Conservation (phyloP, 2,888 invertebrate genomes). For the Sphinx pinastri region DNA sequence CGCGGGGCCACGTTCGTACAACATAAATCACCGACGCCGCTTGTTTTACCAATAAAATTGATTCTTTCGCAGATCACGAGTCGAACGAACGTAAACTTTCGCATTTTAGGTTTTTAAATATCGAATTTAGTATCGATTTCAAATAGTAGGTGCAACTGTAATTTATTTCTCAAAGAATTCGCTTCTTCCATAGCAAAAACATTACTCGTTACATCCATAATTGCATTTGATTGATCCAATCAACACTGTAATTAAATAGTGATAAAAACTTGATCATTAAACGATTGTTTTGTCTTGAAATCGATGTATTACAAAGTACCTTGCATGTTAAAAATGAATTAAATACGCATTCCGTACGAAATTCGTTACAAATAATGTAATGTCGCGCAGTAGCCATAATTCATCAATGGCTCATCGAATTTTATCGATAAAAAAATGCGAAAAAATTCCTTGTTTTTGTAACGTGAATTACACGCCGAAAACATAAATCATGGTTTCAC, state of each 20-base stretch:
- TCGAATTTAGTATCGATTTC: constrained; percentile 19
- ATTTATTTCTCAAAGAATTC: constrained; percentile 1
- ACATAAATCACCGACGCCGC: constrained; percentile 76
- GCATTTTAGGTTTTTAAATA: constrained; percentile 28
- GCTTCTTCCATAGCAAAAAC: too few relatives aligned
- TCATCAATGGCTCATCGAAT: constrained; percentile 57
- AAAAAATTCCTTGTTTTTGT: constrained; percentile 63
- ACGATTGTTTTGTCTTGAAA: background rate
- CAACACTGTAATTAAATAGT: constrained; percentile 10
- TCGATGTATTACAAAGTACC: background rate
- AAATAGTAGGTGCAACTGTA: background rate
- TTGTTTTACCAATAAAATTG: constrained; percentile 82
- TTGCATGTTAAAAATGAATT: constrained; percentile 24
- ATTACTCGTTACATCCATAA: background rate
- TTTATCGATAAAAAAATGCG: constrained; percentile 44
- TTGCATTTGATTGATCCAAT: constrained; percentile 19
- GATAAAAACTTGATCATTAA: constrained; percentile 4
- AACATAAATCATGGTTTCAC: constrained; percentile 72
- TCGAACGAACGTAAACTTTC: constrained; percentile 30
- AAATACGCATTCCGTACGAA: constrained; percentile 25
- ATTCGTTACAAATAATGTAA: constrained; percentile 35
- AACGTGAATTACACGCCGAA: constrained; percentile 63
- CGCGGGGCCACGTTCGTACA: constrained; percentile 70
- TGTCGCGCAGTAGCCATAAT: constrained; percentile 48
- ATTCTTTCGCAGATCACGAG: constrained; percentile 70